phyloP scores from a whole-genome alignment of 2,797 vertebrate species.

The Melanotaenia maccullochi region DNA sequence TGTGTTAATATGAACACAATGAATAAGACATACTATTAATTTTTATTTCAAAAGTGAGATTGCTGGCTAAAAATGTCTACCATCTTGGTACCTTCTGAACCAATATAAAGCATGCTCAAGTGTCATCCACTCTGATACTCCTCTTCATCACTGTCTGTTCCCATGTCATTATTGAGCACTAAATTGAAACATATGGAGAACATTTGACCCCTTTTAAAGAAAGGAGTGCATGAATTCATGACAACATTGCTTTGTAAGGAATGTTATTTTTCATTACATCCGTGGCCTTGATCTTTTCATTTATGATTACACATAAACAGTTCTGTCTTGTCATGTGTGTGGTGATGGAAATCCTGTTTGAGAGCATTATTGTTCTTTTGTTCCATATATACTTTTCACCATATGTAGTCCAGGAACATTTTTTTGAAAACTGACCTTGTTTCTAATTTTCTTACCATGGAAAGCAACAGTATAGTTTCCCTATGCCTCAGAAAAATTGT shows the following conservation, averaged over 20 bases:
- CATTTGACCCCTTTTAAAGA: conserved; percentile 13
- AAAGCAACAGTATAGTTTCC: neutral
- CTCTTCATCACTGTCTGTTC: conserved; percentile 24
- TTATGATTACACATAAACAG: too few relatives aligned
- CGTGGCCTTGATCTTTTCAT: too few relatives aligned
- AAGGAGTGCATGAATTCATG: neutral
- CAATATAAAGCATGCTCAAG: too few relatives aligned
- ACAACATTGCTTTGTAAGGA: too few relatives aligned
- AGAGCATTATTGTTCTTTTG: neutral
- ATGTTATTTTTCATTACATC: too few relatives aligned
- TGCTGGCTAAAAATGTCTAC: neutral
- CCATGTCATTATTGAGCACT: conserved; percentile 24
- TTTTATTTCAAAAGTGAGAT: neutral
- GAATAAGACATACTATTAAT: neutral
- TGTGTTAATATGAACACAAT: neutral
- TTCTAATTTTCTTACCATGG: neutral
- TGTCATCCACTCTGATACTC: too few relatives aligned
- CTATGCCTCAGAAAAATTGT: neutral
- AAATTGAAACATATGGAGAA: conserved; percentile 3
- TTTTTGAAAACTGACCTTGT: neutral
- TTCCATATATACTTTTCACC: neutral
- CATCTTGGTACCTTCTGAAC: too few relatives aligned
- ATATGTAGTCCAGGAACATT: neutral
- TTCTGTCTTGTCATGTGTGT: neutral
- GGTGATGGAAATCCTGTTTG: neutral